Conservation (phyloP, 2,797 vertebrate species). For the Setipinna tenuifilis region DNA sequence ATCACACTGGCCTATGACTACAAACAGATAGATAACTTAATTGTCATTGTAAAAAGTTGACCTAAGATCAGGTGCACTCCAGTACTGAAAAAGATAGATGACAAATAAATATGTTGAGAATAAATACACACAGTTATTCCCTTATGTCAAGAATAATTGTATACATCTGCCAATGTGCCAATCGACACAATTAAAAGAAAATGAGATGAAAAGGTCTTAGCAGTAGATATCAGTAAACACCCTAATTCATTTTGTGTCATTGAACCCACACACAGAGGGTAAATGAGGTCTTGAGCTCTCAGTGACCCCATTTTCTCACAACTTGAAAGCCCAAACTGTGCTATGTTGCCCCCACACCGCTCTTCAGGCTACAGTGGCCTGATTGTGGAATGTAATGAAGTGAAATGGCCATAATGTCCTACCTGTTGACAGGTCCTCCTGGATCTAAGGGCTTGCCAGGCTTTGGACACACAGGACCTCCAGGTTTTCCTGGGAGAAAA, state of each 20-base stretch:
- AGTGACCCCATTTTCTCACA: neutral
- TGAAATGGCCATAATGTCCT: neutral
- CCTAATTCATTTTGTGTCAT: neutral
- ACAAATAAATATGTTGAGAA: too few species aligned
- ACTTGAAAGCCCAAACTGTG: too few species aligned
- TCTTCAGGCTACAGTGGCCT: neutral
- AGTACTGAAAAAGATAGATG: too few species aligned
- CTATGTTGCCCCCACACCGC: neutral
- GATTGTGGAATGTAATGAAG: slow-evolving; percentile 2
- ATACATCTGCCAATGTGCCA: too few species aligned
- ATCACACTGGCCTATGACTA: neutral
- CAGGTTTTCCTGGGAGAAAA: slow-evolving; percentile 84
- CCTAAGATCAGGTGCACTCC: too few species aligned
- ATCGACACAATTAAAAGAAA: too few species aligned
- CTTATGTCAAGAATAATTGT: too few species aligned
- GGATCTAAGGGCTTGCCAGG: slow-evolving; percentile 64
- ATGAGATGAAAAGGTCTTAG: neutral
- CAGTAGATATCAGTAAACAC: neutral
- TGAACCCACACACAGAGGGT: neutral
- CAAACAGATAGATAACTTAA: too few species aligned
- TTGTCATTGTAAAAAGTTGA: too few species aligned
- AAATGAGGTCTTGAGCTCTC: neutral
- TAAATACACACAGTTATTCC: too few species aligned
- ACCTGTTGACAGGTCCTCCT: slow-evolving; percentile 49
- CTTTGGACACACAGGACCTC: slow-evolving; percentile 72